Conservation (phyloP, 1,140 invertebrate species). For the Ridgeia piscesae region DNA sequence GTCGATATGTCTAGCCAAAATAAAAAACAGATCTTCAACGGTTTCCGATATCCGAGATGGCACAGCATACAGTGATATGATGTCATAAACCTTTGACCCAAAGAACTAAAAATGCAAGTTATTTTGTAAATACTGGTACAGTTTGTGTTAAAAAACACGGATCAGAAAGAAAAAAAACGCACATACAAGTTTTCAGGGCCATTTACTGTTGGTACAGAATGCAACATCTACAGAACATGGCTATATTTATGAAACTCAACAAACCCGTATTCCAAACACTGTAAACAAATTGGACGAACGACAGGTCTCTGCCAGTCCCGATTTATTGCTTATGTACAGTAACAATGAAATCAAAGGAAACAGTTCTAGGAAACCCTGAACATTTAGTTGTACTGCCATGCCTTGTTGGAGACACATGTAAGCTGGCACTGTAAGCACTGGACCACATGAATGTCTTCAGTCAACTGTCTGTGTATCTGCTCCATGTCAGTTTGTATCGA, state of each 20-base stretch:
- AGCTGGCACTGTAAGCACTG: constrained; percentile 2
- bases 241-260: neutral
- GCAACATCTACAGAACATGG: neutral
- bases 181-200: neutral
- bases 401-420: neutral
- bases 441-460: neutral
- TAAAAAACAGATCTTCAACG: too few relatives aligned
- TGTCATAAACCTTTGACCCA: too few relatives aligned
- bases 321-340: constrained; percentile 6
- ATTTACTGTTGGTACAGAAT: neutral
- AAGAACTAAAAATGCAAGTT: too few relatives aligned
- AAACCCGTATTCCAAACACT: neutral
- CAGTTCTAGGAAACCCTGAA: constrained; percentile 14
- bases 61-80: too few relatives aligned
- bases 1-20: too few relatives aligned
- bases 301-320: neutral
- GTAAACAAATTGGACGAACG: neutral
- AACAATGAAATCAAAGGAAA: neutral
- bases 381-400: neutral
- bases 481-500: neutral
- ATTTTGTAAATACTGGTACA: too few relatives aligned
- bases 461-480: neutral
- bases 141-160: too few relatives aligned
- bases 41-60: too few relatives aligned
- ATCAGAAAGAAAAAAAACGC: neutral